A percentile compares a stretch with the other conserved stretches of the same genome.
Evolutionary conservation across 1,140 invertebrate genomes (phyloP).

Genomic region (Achatina immaculata): DNA sequence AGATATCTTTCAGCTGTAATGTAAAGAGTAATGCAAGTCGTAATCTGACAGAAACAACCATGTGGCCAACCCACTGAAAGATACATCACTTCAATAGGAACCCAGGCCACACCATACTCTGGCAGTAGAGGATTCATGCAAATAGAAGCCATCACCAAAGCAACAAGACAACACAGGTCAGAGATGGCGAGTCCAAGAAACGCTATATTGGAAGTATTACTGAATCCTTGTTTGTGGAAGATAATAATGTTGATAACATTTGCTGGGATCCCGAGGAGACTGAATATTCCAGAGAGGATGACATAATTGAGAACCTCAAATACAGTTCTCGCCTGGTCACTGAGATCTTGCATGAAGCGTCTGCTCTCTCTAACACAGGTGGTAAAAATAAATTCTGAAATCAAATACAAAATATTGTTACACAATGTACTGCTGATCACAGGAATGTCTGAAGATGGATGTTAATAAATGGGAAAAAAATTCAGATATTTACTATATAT

Average conservation of each 20-base stretch:
- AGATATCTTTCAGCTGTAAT: slow-evolving; percentile 20
- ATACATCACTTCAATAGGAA: not conserved
- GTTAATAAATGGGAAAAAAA: too few species aligned
- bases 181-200: not conserved
- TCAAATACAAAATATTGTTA: too few species aligned
- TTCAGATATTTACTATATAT: too few species aligned
- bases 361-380: too few species aligned
- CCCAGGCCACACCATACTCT: not conserved
- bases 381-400: too few species aligned
- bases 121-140: slow-evolving; percentile 4
- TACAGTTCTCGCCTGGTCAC: too few species aligned
- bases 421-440: too few species aligned
- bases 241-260: slow-evolving; percentile 2
- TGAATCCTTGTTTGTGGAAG: slow-evolving; percentile 14
- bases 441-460: too few species aligned
- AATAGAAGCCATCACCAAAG: not conserved
- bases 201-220: slow-evolving; percentile 1
- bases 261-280: not conserved
- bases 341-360: too few species aligned
- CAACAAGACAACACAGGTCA: not conserved
- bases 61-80: slow-evolving; percentile 13
- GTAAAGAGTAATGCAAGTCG: slow-evolving; percentile 4
- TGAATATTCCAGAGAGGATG: not conserved
- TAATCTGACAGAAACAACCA: not conserved
- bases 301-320: not conserved